Conservation (phyloP, 2,113 vertebrate genomes). For the Hucho hucho region DNA sequence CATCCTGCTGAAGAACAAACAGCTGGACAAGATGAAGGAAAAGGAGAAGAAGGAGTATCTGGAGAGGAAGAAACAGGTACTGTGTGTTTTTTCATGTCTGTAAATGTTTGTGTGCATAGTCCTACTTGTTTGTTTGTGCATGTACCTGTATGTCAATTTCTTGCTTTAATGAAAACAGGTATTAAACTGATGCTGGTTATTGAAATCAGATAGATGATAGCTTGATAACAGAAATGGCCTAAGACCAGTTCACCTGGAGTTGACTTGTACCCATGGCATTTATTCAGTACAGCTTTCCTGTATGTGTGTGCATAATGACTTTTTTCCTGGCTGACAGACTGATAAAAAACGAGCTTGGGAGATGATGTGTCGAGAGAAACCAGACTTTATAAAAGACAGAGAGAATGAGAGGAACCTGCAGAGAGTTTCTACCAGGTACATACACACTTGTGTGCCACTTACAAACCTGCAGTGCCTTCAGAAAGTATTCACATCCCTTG, state of each 20-base stretch:
- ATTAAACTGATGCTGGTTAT: not conserved
- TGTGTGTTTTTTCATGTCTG: not conserved
- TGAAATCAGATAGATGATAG: constrained; percentile 18
- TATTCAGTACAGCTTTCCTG: no score
- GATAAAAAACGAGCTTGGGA: constrained; percentile 90
- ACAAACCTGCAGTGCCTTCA: no score
- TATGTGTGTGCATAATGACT: not conserved
- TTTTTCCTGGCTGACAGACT: constrained; percentile 62
- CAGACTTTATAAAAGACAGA: constrained; percentile 84
- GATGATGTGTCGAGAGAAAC: constrained; percentile 90
- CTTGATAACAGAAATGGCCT: not conserved
- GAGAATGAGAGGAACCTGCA: constrained; percentile 85
- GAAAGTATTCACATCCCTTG: no score
- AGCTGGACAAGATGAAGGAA: constrained; percentile 79
- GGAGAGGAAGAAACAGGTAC: constrained; percentile 82
- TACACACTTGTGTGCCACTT: no score
- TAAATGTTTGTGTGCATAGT: constrained; percentile 23
- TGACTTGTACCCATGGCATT: not conserved
- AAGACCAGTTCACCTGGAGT: constrained; percentile 72
- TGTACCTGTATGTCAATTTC: no score
- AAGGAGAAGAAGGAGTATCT: constrained; percentile 73
- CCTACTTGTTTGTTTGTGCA: not conserved
- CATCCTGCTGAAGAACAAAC: constrained; percentile 87
- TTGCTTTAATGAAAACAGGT: not conserved
- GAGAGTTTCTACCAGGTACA: constrained; percentile 90